Percentiles rank a stretch among this genome's conserved stretches.
phyloP scores from a whole-genome alignment of 2,797 vertebrate species.

The Phyllotis vaccarum region DNA sequence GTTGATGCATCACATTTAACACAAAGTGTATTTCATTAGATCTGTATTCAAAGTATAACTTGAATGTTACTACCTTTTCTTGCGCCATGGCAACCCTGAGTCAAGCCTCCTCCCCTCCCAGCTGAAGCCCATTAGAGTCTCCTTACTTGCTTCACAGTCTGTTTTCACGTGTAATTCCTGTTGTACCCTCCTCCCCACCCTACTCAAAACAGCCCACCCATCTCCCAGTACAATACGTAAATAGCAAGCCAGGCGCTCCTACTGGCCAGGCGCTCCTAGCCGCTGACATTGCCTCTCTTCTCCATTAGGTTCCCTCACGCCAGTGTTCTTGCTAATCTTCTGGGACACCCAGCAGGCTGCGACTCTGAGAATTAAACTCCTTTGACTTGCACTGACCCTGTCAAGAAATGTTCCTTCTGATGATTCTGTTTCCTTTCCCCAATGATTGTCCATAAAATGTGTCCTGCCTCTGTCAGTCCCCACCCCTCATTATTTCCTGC shows the following conservation, averaged over 20 bases:
- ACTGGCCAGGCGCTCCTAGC: neutral
- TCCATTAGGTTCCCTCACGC: neutral
- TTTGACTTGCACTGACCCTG: neutral
- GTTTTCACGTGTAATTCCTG: neutral
- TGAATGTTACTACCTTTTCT: neutral
- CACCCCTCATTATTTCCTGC: neutral
- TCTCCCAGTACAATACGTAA: neutral
- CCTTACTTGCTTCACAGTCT: neutral
- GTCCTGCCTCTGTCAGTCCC: too few species aligned
- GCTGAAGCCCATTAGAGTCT: neutral
- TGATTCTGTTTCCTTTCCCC: neutral
- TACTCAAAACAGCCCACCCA: neutral
- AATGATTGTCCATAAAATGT: neutral
- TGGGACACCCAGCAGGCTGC: neutral
- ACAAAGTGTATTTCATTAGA: neutral
- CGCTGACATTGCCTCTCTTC: neutral
- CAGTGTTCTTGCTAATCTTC: neutral
- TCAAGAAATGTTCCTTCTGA: neutral
- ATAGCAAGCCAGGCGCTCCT: neutral
- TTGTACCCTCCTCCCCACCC: neutral
- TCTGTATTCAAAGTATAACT: conserved; percentile 5
- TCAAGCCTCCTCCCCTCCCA: neutral
- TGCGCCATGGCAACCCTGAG: neutral
- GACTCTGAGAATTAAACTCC: neutral
- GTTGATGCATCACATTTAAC: neutral